Percentiles rank a stretch among this genome's conserved stretches.
These are phyloP conservation scores for Polydesmus complanatus DNA, from an alignment of 2,888 invertebrate genomes.

Conservation along the genomic window DNA sequence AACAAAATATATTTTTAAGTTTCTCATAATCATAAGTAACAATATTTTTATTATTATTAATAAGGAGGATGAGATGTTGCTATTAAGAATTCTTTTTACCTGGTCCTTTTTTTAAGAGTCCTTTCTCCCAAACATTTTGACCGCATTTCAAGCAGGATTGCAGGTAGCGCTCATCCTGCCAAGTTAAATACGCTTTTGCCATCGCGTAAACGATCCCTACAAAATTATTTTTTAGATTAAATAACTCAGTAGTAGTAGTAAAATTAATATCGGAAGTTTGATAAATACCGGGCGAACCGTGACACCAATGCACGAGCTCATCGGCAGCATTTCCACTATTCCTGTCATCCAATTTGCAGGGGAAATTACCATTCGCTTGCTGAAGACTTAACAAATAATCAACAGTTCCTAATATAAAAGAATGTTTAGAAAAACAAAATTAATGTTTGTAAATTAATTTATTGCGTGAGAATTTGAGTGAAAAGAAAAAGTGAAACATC, in stretches of 20 bases:
- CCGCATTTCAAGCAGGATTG: conserved; percentile 51
- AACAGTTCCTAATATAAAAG: conserved; percentile 32
- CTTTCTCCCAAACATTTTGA: conserved; percentile 67
- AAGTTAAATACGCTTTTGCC: conserved; percentile 62
- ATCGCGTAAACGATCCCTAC: conserved; percentile 58
- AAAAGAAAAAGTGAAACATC: too few species aligned
- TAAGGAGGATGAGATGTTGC: neutral
- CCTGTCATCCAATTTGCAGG: conserved; percentile 57
- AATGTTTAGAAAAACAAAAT: neutral
- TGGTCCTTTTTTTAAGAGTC: conserved; percentile 70
- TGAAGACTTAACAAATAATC: conserved; percentile 54
- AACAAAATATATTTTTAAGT: conserved; percentile 4
- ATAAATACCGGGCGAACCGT: neutral
- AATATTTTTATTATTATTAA: too few species aligned
- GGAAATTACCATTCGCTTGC: conserved; percentile 57
- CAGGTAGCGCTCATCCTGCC: conserved; percentile 56
- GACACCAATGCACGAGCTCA: conserved; percentile 42
- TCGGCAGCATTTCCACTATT: conserved; percentile 39
- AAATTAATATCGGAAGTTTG: too few species aligned
- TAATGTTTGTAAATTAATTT: too few species aligned
- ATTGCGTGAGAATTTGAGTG: too few species aligned
- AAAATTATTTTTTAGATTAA: conserved; percentile 40
- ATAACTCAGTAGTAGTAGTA: neutral
- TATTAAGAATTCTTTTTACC: conserved; percentile 29
- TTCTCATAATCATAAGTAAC: too few species aligned